These are phyloP conservation scores for Leucophenga maculata DNA, from an alignment of 2,888 invertebrate species.

Conservation along the genomic window DNA sequence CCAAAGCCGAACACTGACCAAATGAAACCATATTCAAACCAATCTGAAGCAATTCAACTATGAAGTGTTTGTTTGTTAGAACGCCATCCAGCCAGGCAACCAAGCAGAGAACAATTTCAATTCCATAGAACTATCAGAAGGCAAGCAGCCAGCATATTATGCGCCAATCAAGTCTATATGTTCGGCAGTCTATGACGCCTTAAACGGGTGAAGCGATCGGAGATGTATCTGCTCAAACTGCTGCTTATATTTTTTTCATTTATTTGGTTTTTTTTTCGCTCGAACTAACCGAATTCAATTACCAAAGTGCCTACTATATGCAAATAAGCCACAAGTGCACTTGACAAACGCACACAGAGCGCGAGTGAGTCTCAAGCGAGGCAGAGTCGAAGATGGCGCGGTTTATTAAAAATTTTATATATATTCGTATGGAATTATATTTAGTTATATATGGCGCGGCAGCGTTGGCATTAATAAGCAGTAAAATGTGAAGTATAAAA, in stretches of 20 bases:
- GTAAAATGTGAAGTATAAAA: neutral
- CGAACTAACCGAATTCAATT: slow-evolving; percentile 66
- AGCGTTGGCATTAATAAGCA: no score
- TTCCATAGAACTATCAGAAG: neutral
- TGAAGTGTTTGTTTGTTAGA: slow-evolving; percentile 19
- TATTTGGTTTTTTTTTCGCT: slow-evolving; percentile 31
- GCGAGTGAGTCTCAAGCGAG: neutral
- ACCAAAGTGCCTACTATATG: slow-evolving; percentile 67
- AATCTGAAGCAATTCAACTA: slow-evolving; percentile 2
- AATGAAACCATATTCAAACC: neutral
- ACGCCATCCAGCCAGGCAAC: neutral
- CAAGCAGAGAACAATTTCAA: neutral
- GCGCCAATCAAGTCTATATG: slow-evolving; percentile 32
- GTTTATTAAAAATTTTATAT: neutral
- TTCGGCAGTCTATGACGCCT: neutral
- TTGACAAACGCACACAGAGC: slow-evolving; percentile 57
- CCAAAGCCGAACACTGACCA: neutral
- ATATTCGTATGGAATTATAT: neutral
- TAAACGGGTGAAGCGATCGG: no score
- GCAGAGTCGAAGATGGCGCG: neutral
- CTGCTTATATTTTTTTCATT: neutral
- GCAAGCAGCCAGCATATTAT: slow-evolving; percentile 13
- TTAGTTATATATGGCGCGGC: neutral
- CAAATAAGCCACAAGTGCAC: slow-evolving; percentile 67
- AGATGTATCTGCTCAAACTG: no score